These are phyloP conservation scores for Dromaius novaehollandiae DNA, from an alignment of 2,113 vertebrate species.

Conservation along the genomic window DNA sequence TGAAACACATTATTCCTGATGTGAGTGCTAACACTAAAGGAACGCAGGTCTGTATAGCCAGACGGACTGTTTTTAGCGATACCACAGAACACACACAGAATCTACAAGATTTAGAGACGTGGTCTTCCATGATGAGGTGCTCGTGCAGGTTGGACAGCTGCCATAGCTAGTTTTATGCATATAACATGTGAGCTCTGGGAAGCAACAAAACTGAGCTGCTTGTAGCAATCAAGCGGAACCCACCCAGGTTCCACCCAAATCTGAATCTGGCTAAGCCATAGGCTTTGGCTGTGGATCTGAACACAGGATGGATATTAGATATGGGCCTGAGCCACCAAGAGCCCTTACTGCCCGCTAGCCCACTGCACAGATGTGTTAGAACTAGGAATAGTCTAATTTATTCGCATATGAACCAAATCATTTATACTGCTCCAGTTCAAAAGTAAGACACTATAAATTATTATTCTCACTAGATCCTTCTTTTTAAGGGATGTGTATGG, in stretches of 20 bases:
- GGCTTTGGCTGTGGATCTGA: not conserved
- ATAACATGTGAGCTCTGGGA: not conserved
- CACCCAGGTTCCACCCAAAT: not conserved
- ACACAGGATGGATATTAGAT: not conserved
- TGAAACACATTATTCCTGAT: not conserved
- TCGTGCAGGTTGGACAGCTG: not conserved
- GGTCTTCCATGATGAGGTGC: not conserved
- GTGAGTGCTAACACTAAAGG: not conserved
- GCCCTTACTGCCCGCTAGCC: not conserved
- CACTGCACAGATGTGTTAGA: not conserved
- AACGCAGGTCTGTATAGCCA: not conserved
- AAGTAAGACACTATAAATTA: not conserved
- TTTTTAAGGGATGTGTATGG: not conserved
- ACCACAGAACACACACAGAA: not conserved
- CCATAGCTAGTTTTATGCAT: not conserved
- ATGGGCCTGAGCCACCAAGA: not conserved
- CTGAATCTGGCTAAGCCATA: not conserved
- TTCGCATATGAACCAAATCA: not conserved
- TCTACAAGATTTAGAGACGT: not conserved
- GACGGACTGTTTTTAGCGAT: not conserved
- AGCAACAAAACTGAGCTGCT: not conserved
- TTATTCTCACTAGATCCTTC: not conserved
- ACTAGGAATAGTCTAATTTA: not conserved
- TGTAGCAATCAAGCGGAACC: accelerated
- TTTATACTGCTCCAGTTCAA: not conserved